Percentiles rank a stretch among this genome's conserved stretches.
phyloP scores from a whole-genome alignment of 2,888 invertebrate species.

The Aproaerema taeniolella region DNA sequence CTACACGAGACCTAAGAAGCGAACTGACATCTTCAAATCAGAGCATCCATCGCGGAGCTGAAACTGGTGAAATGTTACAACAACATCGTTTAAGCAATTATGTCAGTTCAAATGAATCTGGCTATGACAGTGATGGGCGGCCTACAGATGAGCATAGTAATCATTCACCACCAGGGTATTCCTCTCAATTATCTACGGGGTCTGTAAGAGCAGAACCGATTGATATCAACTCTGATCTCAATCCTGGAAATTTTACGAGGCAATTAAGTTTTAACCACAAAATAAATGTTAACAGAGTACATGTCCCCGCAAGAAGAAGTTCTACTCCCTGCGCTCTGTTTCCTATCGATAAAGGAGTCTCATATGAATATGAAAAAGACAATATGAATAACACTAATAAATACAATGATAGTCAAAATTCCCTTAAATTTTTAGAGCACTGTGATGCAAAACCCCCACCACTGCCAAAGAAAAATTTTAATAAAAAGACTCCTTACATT shows the following conservation, averaged over 20 bases:
- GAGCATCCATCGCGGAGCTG: conserved; percentile 75
- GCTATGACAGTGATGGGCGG: conserved; percentile 88
- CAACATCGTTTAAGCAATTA: conserved; percentile 83
- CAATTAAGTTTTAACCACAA: conserved; percentile 67
- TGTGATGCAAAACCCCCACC: conserved; percentile 64
- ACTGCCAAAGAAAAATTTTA: conserved; percentile 63
- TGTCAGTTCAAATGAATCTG: conserved; percentile 89
- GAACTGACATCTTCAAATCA: conserved; percentile 64
- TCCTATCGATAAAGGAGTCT: conserved; percentile 51
- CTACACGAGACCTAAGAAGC: conserved; percentile 56
- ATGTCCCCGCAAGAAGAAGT: conserved; percentile 60
- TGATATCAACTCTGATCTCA: conserved; percentile 41
- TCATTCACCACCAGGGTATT: conserved; percentile 74
- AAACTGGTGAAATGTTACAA: conserved; percentile 75
- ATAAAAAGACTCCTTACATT: conserved; percentile 58
- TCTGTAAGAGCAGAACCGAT: conserved; percentile 38
- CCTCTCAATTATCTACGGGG: conserved; percentile 56
- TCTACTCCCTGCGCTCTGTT: conserved; percentile 69
- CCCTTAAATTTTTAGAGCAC: conserved; percentile 40
- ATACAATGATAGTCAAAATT: conserved; percentile 31
- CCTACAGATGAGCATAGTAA: conserved; percentile 74
- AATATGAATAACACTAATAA: conserved; percentile 39
- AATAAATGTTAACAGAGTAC: conserved; percentile 58
- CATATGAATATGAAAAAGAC: conserved; percentile 52
- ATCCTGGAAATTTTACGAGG: conserved; percentile 56